Percentiles rank a stretch among this genome's conserved stretches.
These are phyloP conservation scores for Oreochromis aureus DNA, from an alignment of 2,113 vertebrate genomes.

Conservation along the genomic window DNA sequence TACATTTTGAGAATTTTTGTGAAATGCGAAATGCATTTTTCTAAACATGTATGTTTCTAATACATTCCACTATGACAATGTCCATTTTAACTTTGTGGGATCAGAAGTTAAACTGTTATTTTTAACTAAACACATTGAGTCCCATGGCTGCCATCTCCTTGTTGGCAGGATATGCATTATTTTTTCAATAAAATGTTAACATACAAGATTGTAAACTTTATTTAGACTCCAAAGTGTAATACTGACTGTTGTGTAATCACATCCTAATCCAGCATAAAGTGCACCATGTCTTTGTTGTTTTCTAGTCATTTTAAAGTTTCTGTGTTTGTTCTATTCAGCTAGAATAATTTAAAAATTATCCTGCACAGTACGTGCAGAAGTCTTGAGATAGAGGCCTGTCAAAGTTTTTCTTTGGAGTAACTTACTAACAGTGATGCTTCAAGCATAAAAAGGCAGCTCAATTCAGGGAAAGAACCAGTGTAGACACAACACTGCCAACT, in stretches of 20 bases:
- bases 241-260: neutral
- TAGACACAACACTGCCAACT: too few relatives aligned
- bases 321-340: neutral
- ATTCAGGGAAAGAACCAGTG: too few relatives aligned
- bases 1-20: neutral
- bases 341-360: neutral
- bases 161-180: neutral
- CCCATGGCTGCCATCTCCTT: neutral
- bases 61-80: neutral
- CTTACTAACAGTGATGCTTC: too few relatives aligned
- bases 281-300: neutral
- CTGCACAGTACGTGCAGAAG: too few relatives aligned
- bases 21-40: neutral
- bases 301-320: too few relatives aligned
- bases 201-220: neutral
- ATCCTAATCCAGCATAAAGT: neutral
- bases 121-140: neutral
- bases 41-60: neutral
- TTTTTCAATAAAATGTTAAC: neutral
- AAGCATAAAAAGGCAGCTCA: too few relatives aligned
- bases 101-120: neutral
- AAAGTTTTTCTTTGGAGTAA: too few relatives aligned
- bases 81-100: neutral
- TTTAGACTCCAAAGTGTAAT: neutral
- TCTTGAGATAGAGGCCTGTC: too few relatives aligned